These are phyloP conservation scores for Drusus annulatus DNA, from an alignment of 1,140 invertebrate genomes.

Conservation along the genomic window DNA sequence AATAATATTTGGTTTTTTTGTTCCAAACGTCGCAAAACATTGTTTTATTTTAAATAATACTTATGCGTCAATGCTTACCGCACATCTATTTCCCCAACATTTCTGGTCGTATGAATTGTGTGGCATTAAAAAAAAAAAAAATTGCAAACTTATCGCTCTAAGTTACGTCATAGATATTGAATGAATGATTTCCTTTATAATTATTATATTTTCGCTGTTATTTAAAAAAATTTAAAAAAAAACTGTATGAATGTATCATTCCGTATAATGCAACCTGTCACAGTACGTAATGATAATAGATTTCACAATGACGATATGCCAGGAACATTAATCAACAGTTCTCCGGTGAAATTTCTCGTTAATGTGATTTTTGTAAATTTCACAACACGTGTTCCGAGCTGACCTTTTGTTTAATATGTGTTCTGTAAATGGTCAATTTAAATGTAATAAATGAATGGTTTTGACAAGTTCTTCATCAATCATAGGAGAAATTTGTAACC, in stretches of 20 bases:
- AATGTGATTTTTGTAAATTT: constrained; percentile 30
- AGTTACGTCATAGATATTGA: neutral
- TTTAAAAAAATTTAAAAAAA: too few relatives aligned
- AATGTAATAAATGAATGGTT: constrained; percentile 9
- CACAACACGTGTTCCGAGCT: neutral
- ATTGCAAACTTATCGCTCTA: neutral
- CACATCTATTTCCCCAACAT: too few relatives aligned
- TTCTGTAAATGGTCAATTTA: constrained; percentile 34
- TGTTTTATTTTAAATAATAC: too few relatives aligned
- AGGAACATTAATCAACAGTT: constrained; percentile 38
- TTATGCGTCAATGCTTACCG: too few relatives aligned
- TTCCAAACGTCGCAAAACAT: too few relatives aligned
- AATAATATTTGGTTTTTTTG: too few relatives aligned
- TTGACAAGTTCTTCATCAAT: constrained; percentile 27
- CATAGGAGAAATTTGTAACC: neutral
- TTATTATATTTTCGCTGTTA: neutral
- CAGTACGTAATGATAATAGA: constrained; percentile 43
- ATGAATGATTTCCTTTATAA: constrained; percentile 38
- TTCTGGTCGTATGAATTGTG: neutral
- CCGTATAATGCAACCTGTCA: constrained; percentile 39
- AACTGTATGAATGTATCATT: constrained; percentile 21
- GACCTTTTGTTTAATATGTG: constrained; percentile 33
- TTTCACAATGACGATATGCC: constrained; percentile 46
- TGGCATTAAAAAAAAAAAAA: too few relatives aligned
- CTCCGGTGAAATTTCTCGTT: constrained; percentile 28